Conservation (phyloP, 2,797 vertebrate genomes). For the Anabacerthia variegaticeps region DNA sequence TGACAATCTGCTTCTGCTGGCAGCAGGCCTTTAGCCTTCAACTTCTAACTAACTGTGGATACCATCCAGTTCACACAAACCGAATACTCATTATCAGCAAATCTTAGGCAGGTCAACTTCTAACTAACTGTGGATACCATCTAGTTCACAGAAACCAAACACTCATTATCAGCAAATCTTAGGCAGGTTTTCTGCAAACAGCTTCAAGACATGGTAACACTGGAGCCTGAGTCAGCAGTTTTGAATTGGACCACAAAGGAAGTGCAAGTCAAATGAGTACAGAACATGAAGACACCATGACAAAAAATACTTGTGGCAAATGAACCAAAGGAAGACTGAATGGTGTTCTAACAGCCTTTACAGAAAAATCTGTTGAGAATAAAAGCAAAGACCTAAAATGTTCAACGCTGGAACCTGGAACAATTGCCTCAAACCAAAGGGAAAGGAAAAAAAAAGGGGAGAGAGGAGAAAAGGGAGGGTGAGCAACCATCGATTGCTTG, state of each 20-base stretch:
- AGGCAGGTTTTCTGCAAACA: not conserved
- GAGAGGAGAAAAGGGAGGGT: fast-evolving
- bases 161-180: not conserved
- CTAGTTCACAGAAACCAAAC: not conserved
- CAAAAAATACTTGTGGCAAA: not conserved
- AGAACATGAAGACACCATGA: not conserved
- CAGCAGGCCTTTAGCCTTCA: not conserved
- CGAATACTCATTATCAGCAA: not conserved
- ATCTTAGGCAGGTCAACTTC: not conserved
- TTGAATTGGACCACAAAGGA: conserved; percentile 2
- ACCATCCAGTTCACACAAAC: not conserved
- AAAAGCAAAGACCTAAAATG: not conserved
- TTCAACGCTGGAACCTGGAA: not conserved
- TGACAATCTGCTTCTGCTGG: not conserved
- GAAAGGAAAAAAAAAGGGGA: too few species aligned
- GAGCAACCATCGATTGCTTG: not conserved
- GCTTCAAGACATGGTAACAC: not conserved
- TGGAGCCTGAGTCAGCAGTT: not conserved
- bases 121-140: not conserved
- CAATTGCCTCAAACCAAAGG: not conserved
- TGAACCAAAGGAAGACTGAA: not conserved
- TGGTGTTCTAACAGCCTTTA: not conserved
- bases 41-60: not conserved
- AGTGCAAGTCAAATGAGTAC: not conserved
- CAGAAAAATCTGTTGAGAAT: not conserved